Evolutionary conservation across 2,888 invertebrate species (phyloP).

Genomic region (Andrena bicolor): DNA sequence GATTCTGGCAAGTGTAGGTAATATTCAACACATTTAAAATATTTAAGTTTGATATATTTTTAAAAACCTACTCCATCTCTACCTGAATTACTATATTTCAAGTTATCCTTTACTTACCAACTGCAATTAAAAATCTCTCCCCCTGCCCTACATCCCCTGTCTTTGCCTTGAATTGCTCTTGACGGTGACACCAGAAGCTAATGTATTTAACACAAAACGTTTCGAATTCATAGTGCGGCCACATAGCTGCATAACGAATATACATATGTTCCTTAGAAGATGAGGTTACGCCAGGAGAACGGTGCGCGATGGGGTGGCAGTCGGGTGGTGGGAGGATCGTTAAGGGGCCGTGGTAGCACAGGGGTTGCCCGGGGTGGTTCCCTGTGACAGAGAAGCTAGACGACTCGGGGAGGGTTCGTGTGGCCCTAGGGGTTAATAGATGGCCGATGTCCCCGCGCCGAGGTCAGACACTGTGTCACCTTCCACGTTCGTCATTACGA

Average conservation of each 20-base stretch:
- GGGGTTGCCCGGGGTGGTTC: constrained; percentile 46
- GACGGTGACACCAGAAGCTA: not conserved
- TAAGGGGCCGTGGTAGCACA: constrained; percentile 63
- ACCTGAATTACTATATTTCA: too few species aligned
- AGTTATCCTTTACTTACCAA: too few species aligned
- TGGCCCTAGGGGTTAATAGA: constrained; percentile 81
- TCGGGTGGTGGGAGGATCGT: constrained; percentile 60
- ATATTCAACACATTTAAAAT: too few species aligned
- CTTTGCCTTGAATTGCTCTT: too few species aligned
- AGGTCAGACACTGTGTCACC: constrained; percentile 81
- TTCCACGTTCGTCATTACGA: constrained; percentile 81
- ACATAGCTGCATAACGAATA: constrained; percentile 19
- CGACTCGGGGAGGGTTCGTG: constrained; percentile 61
- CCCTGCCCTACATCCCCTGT: too few species aligned
- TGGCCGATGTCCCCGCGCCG: constrained; percentile 78
- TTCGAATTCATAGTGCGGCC: constrained; percentile 7
- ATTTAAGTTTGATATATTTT: too few species aligned
- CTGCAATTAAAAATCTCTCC: too few species aligned
- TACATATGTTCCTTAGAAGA: constrained; percentile 43
- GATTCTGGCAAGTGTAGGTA: too few species aligned
- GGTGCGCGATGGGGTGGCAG: constrained; percentile 48
- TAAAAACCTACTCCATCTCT: too few species aligned
- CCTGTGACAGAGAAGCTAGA: constrained; percentile 68
- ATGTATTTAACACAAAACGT: constrained; percentile 3
- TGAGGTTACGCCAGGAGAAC: constrained; percentile 49